Percentiles rank a stretch among this genome's conserved stretches.
Evolutionary conservation across 2,888 invertebrate species (phyloP).

Genomic region (Stenchaetothrips biformis): DNA sequence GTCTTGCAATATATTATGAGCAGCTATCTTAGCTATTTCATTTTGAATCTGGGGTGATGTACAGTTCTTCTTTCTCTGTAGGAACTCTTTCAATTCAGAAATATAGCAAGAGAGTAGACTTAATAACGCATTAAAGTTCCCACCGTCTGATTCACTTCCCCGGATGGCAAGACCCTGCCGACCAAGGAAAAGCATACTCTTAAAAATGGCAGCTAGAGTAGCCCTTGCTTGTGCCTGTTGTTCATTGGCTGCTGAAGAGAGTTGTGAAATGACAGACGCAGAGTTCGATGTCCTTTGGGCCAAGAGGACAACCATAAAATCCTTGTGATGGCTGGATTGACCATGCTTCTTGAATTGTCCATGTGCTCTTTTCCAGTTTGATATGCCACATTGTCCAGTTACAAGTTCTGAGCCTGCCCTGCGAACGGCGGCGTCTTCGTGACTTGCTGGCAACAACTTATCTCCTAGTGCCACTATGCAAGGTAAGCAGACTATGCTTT

Average conservation of each 20-base stretch:
- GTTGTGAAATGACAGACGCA: too few relatives aligned
- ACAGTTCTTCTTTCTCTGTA: neutral
- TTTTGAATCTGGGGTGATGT: neutral
- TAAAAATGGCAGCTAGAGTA: neutral
- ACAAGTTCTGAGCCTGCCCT: too few relatives aligned
- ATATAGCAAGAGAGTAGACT: neutral
- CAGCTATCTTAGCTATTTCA: conserved; percentile 18
- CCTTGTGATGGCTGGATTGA: too few relatives aligned
- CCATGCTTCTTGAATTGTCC: too few relatives aligned
- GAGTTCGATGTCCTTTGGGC: too few relatives aligned
- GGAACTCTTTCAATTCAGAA: neutral
- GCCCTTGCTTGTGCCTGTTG: neutral
- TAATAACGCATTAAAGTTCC: neutral
- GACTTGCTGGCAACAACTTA: too few relatives aligned
- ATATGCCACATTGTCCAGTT: too few relatives aligned
- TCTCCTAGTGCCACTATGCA: too few relatives aligned
- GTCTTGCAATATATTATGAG: conserved; percentile 25
- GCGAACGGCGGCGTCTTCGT: too few relatives aligned
- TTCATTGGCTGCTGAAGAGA: neutral
- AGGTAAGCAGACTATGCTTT: too few relatives aligned
- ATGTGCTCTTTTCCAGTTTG: too few relatives aligned
- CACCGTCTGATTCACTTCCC: neutral
- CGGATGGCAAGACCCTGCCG: conserved; percentile 6
- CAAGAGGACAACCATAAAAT: too few relatives aligned
- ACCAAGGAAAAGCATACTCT: neutral